phyloP scores from a whole-genome alignment of 2,113 vertebrate genomes.

The Eulemur macaco region DNA sequence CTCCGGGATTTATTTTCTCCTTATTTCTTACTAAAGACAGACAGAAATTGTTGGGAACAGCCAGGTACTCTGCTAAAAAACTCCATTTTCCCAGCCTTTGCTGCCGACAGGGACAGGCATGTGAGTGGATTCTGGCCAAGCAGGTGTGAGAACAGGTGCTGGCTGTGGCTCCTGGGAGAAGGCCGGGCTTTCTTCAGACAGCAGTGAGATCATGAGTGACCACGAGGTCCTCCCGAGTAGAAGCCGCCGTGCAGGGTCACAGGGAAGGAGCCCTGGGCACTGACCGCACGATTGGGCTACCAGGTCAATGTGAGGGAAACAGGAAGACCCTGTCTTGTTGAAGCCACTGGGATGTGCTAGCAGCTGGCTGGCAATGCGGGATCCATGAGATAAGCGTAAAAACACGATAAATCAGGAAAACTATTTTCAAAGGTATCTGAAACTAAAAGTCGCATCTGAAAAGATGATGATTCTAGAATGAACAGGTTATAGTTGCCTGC shows the following conservation, averaged over 20 bases:
- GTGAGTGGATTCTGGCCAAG: background rate
- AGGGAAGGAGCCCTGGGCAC: background rate
- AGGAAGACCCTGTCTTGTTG: background rate
- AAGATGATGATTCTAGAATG: background rate
- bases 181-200: background rate
- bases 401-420: background rate
- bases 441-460: background rate
- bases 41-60: background rate
- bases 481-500: background rate
- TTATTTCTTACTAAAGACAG: background rate
- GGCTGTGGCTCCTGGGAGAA: too few relatives aligned
- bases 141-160: background rate
- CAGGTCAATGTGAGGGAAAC: background rate
- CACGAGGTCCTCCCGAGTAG: background rate
- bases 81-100: background rate
- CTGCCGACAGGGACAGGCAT: fast-evolving
- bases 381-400: background rate
- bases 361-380: too few relatives aligned
- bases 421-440: background rate
- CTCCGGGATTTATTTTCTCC: background rate
- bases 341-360: background rate
- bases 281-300: background rate
- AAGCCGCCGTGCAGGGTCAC: background rate
- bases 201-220: background rate
- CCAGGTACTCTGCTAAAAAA: background rate